Evolutionary conservation across 1,140 invertebrate species (phyloP), one percentile per base, ranked within the genome.

Genomic region (Dreissena polymorpha): DNA sequence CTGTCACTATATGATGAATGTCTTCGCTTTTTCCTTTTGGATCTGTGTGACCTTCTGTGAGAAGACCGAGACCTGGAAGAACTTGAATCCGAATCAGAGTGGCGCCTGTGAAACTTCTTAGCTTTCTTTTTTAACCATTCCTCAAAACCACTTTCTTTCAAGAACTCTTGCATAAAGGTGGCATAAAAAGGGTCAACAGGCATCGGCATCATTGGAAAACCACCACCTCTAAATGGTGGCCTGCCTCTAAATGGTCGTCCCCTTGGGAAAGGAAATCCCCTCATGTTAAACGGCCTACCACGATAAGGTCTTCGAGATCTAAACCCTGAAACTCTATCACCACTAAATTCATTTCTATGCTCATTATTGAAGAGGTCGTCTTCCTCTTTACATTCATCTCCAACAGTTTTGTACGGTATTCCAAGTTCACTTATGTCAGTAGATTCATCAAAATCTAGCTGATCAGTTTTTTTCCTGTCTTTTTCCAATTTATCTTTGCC

Each of bases 171-270:
- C 49, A 80, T 50, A 18, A 64, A 72, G 60, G 53, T 64, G 50
- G 78, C 69, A 64, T 72, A 72, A 29, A 80, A 80, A 23, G 78
- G 78, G 64, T 80, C 67, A 0, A 80, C n/a, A 10, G 78, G 67
- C 5, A 69, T 53, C 49, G 64, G 64, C 78, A 80, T 80, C 16
- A 23, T 18, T 60, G 57, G 57, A 29, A 65, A 53, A 70, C 63
- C 50, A 12, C 68, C 69, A 23, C 78, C 69, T 23, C 55, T 57
- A 51, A 80, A 80, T 29, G 70, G 57, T 25, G 53, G 68, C 50
- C 69, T 71, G 18, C 76, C 76, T n/a, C 69, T 3, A 21, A 64
- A 80, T 51, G 68, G 68, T 72, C 78, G 63, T 39, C 67, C 14
- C 12, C 57, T 60, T 60, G 21, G 16, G 57, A 60, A 60, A n/a